These are phyloP conservation scores for Emydocephalus ijimae DNA, from an alignment of 2,113 vertebrate species.

Conservation along the genomic window DNA sequence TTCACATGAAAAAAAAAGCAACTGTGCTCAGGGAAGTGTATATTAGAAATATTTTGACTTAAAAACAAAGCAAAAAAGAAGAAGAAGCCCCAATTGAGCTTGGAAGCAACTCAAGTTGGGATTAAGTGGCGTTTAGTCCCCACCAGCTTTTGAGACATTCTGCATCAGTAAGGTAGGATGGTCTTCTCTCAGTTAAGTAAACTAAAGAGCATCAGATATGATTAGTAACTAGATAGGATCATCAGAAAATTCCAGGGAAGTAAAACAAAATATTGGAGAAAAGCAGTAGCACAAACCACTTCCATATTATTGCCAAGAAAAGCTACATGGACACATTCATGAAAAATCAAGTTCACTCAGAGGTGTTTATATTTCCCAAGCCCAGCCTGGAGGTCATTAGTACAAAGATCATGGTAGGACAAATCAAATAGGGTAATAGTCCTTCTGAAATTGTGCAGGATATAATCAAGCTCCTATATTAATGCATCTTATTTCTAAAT, in stretches of 20 bases:
- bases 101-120: not conserved
- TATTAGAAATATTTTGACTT: not conserved
- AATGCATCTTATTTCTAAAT: not conserved
- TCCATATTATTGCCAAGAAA: not conserved
- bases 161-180: not conserved
- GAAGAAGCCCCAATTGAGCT: not conserved
- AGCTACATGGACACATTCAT: not conserved
- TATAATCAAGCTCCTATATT: not conserved
- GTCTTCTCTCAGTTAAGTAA: not conserved
- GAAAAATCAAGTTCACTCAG: not conserved
- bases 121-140: not conserved
- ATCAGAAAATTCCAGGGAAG: not conserved
- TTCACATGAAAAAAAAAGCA: not conserved
- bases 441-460: not conserved
- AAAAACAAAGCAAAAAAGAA: not conserved
- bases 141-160: not conserved
- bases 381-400: not conserved
- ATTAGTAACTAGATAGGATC: not conserved
- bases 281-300: not conserved
- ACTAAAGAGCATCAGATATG: not conserved
- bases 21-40: not conserved
- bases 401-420: not conserved
- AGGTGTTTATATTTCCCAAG: not conserved
- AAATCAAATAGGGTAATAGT: not conserved
- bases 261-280: not conserved